These are phyloP conservation scores for Acanthiza pusilla DNA, from an alignment of 2,797 vertebrate species.

Conservation along the genomic window DNA sequence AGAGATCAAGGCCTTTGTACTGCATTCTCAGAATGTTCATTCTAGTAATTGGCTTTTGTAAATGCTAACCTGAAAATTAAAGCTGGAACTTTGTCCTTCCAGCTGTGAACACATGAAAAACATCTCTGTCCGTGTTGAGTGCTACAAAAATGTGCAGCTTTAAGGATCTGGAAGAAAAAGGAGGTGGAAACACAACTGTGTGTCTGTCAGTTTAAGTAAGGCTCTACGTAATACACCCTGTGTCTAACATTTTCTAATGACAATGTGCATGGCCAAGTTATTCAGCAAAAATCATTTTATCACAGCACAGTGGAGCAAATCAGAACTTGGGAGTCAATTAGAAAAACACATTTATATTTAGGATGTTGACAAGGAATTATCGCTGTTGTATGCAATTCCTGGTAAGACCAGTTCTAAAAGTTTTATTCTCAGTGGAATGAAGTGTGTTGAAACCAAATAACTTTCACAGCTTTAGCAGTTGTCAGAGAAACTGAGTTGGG, in stretches of 20 bases:
- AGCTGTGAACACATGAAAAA: not conserved
- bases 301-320: not conserved
- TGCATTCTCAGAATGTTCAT: not conserved
- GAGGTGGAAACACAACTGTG: not conserved
- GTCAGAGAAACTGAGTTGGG: not conserved
- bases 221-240: not conserved
- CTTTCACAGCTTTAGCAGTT: not conserved
- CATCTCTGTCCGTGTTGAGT: not conserved
- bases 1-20: not conserved
- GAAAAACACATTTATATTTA: not conserved
- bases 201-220: accelerated
- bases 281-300: not conserved
- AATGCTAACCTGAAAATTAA: not conserved
- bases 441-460: not conserved
- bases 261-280: accelerated
- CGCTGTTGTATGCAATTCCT: not conserved
- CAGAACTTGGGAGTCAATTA: not conserved
- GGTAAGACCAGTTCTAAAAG: not conserved
- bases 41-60: not conserved
- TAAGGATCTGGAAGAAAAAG: not conserved
- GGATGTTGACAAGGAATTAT: not conserved
- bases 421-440: not conserved
- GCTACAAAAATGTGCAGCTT: not conserved
- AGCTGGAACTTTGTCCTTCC: not conserved
- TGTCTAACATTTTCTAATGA: not conserved